Evolutionary conservation across 2,797 vertebrate genomes (phyloP).

Genomic region (Cirrhinus molitorella): DNA sequence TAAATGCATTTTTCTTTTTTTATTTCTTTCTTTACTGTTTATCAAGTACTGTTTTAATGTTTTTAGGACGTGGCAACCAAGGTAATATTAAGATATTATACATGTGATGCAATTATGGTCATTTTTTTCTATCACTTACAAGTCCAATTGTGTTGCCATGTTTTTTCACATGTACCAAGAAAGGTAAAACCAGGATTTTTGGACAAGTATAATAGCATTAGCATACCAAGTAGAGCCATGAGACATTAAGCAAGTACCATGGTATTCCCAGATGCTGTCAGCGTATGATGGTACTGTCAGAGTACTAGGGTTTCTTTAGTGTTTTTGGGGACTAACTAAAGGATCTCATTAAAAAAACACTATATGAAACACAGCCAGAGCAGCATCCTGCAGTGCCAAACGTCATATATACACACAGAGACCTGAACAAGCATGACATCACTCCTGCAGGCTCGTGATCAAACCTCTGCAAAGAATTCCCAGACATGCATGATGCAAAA

Average conservation of each 20-base stretch:
- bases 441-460: not conserved
- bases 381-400: not conserved
- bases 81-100: no score
- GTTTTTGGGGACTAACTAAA: not conserved
- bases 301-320: not conserved
- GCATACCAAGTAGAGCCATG: no score
- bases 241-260: not conserved
- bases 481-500: conserved; percentile 19
- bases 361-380: not conserved
- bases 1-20: no score
- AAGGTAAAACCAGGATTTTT: not conserved
- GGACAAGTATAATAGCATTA: not conserved
- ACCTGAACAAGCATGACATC: conserved; percentile 29
- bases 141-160: not conserved
- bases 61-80: no score
- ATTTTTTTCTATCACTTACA: no score
- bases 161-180: no score
- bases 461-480: conserved; percentile 1
- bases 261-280: not conserved
- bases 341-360: not conserved
- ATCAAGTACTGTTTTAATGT: no score
- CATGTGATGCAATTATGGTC: no score
- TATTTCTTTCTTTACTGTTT: no score
- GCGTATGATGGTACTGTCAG: no score
- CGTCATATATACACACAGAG: not conserved